phyloP scores from a whole-genome alignment of 2,113 vertebrate species.

The Heterotis niloticus region DNA sequence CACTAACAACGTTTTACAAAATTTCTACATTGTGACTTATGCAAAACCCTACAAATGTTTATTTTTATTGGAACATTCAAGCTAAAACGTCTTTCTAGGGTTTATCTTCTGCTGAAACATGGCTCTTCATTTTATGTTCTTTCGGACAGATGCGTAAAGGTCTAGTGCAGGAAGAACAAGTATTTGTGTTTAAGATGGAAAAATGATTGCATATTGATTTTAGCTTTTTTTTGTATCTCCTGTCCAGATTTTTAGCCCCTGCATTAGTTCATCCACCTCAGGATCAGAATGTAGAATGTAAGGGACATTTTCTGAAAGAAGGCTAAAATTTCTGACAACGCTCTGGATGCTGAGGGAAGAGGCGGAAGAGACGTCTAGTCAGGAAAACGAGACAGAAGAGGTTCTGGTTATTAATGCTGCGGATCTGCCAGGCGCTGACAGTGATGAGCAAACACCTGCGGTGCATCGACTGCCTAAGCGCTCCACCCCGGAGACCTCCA shows the following conservation, averaged over 20 bases:
- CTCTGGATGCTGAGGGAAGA: background rate
- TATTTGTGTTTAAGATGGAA: background rate
- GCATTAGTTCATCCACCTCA: conserved; percentile 27
- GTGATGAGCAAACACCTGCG: background rate
- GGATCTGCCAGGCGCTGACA: background rate
- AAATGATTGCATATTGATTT: background rate
- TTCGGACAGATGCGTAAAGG: background rate
- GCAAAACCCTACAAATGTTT: no score
- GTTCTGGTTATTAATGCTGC: background rate
- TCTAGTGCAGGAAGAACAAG: background rate
- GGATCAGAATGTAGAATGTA: conserved; percentile 26
- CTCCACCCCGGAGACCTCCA: background rate
- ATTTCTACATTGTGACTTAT: no score
- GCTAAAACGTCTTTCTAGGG: no score
- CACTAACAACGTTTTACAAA: no score
- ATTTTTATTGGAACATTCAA: background rate
- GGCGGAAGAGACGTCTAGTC: background rate
- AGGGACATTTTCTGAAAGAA: conserved; percentile 12
- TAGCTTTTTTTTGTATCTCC: background rate
- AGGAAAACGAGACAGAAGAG: background rate
- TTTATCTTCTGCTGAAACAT: background rate
- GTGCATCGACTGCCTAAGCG: no score
- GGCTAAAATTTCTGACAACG: background rate
- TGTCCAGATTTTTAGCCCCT: conserved; percentile 40
- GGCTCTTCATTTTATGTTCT: background rate